phyloP scores from a whole-genome alignment of 2,797 vertebrate genomes.

The Acomys russatus region DNA sequence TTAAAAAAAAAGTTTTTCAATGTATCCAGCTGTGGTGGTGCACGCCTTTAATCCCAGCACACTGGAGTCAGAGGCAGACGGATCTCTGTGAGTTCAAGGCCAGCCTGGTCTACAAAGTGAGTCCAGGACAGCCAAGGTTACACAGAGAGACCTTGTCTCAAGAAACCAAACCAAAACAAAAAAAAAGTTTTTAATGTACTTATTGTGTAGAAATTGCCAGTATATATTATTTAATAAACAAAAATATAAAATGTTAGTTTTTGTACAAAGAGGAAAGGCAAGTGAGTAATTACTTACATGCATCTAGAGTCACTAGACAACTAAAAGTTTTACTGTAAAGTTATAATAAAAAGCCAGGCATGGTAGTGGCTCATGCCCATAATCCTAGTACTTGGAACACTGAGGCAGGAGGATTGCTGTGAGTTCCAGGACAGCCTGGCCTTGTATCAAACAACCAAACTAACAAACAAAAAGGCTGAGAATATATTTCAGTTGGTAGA shows the following conservation, averaged over 20 bases:
- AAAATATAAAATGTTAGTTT: conserved; percentile 28
- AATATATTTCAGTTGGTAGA: background rate
- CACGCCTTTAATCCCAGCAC: too few species aligned
- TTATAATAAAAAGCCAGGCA: background rate
- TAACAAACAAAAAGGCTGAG: background rate
- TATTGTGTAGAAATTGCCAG: conserved; percentile 39
- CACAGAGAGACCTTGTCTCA: too few species aligned
- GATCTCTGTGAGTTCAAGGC: too few species aligned
- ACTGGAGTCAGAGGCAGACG: too few species aligned
- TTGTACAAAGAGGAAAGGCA: background rate
- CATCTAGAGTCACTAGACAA: conserved; percentile 8
- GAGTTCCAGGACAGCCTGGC: background rate
- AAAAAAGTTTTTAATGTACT: conserved; percentile 14
- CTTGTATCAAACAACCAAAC: background rate
- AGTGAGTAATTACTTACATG: conserved; percentile 52
- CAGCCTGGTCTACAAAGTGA: too few species aligned
- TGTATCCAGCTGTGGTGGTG: too few species aligned
- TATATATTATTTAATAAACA: conserved; percentile 47
- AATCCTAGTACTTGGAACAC: background rate
- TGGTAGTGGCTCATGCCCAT: background rate
- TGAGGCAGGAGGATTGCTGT: background rate
- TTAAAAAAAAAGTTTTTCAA: too few species aligned
- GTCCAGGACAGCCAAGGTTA: too few species aligned
- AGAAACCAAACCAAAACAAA: too few species aligned
- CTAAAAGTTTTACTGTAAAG: conserved; percentile 12